phyloP scores from a whole-genome alignment of 2,797 vertebrate species.

The Clarias fuscus region DNA sequence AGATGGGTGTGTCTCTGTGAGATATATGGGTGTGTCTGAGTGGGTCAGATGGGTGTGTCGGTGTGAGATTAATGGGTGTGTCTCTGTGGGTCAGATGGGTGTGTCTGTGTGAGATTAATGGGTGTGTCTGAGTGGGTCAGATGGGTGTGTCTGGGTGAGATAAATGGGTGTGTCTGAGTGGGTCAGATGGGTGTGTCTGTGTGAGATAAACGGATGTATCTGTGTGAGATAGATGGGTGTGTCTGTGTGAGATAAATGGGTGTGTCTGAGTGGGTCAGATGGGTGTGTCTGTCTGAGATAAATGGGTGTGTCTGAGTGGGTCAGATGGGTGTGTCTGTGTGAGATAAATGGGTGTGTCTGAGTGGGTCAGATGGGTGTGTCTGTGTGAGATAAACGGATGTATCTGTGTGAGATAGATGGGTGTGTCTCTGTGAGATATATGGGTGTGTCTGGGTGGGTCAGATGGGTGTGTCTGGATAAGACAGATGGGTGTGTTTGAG shows the following conservation, averaged over 20 bases:
- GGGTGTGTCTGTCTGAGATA: background rate
- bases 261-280: background rate
- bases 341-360: background rate
- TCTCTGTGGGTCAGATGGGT: background rate
- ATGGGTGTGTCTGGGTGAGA: background rate
- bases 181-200: background rate
- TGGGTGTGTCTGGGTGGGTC: background rate
- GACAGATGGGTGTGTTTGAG: no score
- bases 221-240: background rate
- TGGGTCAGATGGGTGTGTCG: background rate
- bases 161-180: background rate
- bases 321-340: background rate
- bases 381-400: background rate
- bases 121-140: background rate
- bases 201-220: no score
- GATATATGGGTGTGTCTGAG: no score
- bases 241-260: background rate
- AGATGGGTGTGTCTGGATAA: no score
- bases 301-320: background rate
- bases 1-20: no score
- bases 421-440: background rate
- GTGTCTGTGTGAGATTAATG: background rate
- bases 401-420: background rate
- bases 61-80: background rate
- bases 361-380: background rate